A percentile compares a stretch with the other conserved stretches of the same genome.
Conservation (phyloP, 1,140 invertebrate species). For the Kradibia gibbosae region DNA sequence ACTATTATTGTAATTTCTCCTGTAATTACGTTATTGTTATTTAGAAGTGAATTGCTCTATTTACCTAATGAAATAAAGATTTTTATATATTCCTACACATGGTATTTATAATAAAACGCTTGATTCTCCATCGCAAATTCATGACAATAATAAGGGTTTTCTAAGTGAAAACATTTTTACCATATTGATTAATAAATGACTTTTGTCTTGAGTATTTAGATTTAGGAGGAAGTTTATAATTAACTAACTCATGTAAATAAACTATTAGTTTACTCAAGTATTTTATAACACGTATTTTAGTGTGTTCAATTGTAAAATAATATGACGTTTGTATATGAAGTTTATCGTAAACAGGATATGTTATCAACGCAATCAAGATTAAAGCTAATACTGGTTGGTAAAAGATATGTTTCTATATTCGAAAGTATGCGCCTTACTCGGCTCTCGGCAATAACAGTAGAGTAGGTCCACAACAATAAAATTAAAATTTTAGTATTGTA, state of each 20-base stretch:
- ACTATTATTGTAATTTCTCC: no score
- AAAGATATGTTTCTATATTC: constrained; percentile 7
- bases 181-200: not conserved
- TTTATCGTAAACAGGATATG: constrained; percentile 33
- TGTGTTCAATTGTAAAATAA: constrained; percentile 17
- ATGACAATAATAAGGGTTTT: no score
- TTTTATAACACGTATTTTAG: not conserved
- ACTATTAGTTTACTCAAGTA: not conserved
- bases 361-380: constrained; percentile 32
- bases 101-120: no score
- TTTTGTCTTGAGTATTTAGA: not conserved
- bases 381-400: constrained; percentile 4
- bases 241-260: not conserved
- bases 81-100: no score
- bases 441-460: not conserved
- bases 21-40: no score
- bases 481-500: constrained; percentile 29
- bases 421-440: not conserved
- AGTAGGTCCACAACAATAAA: not conserved
- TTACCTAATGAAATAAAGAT: no score
- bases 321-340: not conserved
- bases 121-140: no score
- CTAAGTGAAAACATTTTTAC: not conserved
- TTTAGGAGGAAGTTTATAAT: not conserved
- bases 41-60: no score